phyloP scores from a whole-genome alignment of 1,140 invertebrate species.

The Stratiolaelaps scimitus region DNA sequence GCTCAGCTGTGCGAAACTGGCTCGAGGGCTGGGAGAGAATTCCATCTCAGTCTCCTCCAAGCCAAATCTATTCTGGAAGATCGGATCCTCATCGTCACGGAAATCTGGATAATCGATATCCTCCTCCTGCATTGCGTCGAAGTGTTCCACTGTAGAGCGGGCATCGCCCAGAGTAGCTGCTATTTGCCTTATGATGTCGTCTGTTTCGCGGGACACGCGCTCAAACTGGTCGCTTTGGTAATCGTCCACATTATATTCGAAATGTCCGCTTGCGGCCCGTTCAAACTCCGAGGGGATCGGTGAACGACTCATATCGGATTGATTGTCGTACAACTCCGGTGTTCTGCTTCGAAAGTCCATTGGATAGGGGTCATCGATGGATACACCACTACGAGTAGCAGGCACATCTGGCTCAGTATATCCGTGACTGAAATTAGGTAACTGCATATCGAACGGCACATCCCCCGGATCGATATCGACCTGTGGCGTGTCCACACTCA shows the following conservation, averaged over 20 bases:
- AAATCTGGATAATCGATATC: background rate
- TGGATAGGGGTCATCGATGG: too few relatives aligned
- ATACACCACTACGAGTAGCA: too few relatives aligned
- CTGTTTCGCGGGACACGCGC: slow-evolving; percentile 11
- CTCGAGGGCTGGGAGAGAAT: background rate
- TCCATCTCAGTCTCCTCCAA: background rate
- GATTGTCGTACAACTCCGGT: background rate
- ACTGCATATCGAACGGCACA: too few relatives aligned
- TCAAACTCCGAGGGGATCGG: slow-evolving; percentile 1
- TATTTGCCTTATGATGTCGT: slow-evolving; percentile 14
- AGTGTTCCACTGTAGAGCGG: background rate
- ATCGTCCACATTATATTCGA: background rate
- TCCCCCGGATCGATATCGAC: too few relatives aligned
- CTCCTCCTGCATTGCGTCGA: background rate
- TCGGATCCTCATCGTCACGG: slow-evolving; percentile 22
- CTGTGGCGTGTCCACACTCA: too few relatives aligned
- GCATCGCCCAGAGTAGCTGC: background rate
- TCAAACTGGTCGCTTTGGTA: slow-evolving; percentile 6
- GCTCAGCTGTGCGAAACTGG: background rate
- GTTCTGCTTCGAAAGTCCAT: too few relatives aligned
- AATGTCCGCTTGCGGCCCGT: background rate
- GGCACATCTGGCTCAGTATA: too few relatives aligned
- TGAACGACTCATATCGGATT: background rate
- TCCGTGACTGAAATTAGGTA: too few relatives aligned
- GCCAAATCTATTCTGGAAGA: slow-evolving; percentile 12